Base-by-base conservation (phyloP, 2,113 vertebrate genomes). In the Bubo bubo region DNA sequence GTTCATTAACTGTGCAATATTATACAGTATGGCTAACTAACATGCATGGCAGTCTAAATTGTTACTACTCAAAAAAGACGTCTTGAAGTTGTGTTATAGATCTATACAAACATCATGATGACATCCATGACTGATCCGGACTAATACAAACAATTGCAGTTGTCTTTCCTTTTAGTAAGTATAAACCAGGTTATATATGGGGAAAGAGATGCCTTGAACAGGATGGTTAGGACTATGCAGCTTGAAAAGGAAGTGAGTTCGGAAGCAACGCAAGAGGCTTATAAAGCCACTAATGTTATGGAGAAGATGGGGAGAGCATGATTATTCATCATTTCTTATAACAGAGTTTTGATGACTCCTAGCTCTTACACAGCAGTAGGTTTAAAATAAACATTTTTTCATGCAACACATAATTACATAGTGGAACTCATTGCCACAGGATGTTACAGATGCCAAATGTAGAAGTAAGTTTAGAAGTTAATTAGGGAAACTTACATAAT, bases 321-420 rank as follows among this genome's bases (percentile, higher is more conserved):
- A 47, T 71, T 96, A 75, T 89, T 96, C 37, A 37, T 95, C 1
- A 52, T 84, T 80, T 91, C 72, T 88, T 92, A 26, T 41, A 86
- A 55, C 26, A 41, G 19, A 6, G 20, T 95, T 97, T 89, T 94
- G 77, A 84, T 92, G 83, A 89, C 86, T 86, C 32, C n/a, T 59
- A 86, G 63, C 64, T 95, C 47, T 95, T 94, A 84, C 26, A 37
- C 79, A 92, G 56, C 68, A 79, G 80, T 89, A 84, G 76, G 50
- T 74, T 94, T 96, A 93, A 96, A 96, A 91, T 91, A 86, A 88
- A 37, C 41, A 37, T 39, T 92, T 95, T 94, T 91, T 89, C 55
- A 71, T 77, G 80, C 45, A 77, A 16, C 32, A 27, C 37, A 52
- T 96, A 93, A 91, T 91, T 96, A 52, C 23, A 34, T 50, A 60